Evolutionary conservation across 2,797 vertebrate species (phyloP).

Genomic region (Paedocypris micromegethes): DNA sequence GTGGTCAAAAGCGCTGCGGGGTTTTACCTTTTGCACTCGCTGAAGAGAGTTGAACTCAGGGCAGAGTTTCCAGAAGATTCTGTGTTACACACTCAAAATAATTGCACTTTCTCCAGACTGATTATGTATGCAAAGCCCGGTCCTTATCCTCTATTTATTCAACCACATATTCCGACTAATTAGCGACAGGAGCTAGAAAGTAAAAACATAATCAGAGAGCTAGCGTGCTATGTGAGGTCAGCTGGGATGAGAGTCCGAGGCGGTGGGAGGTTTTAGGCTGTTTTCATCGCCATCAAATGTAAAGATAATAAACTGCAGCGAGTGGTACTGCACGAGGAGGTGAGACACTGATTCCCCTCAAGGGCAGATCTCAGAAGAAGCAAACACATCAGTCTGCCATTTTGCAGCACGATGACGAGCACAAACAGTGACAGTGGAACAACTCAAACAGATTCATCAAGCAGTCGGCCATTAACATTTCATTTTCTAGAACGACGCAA

Average conservation of each 20-base stretch:
- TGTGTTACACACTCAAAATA: constrained; percentile 28
- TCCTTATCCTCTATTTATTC: constrained; percentile 5
- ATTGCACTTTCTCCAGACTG: constrained; percentile 19
- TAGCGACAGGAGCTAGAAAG: neutral
- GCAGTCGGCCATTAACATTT: constrained; percentile 30
- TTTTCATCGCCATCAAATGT: constrained; percentile 14
- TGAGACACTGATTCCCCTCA: constrained; percentile 31
- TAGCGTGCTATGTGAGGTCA: too few species aligned
- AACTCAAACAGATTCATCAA: constrained; percentile 37
- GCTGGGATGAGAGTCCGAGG: too few species aligned
- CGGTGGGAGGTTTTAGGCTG: too few species aligned
- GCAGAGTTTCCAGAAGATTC: constrained; percentile 29
- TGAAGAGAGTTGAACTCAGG: constrained; percentile 24
- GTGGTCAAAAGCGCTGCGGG: constrained; percentile 25
- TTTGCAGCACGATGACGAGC: constrained; percentile 41
- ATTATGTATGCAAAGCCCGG: neutral
- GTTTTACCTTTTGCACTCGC: constrained; percentile 32
- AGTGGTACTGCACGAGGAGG: constrained; percentile 3
- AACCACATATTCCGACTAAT: constrained; percentile 7
- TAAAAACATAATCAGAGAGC: neutral
- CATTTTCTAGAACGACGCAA: constrained; percentile 20
- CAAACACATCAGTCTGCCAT: constrained; percentile 50
- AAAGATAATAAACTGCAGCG: neutral
- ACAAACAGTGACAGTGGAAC: constrained; percentile 40
- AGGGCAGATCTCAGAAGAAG: constrained; percentile 43